Percentiles rank a stretch among this genome's conserved stretches.
Evolutionary conservation across 2,888 invertebrate species (phyloP).

Genomic region (Netelia melanura): DNA sequence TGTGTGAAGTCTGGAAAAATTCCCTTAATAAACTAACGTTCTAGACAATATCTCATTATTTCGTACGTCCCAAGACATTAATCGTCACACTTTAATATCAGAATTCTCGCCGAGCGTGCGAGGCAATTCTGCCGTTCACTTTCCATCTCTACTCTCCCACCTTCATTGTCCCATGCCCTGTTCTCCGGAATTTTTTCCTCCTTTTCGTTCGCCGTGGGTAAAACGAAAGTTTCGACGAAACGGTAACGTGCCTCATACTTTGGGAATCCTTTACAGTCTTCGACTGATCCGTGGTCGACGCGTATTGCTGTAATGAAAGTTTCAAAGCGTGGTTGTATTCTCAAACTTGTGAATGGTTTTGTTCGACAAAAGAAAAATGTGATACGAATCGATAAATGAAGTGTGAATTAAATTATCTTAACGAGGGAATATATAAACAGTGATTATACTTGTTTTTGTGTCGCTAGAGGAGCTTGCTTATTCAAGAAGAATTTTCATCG

Average conservation of each 20-base stretch:
- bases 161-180: constrained; percentile 37
- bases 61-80: neutral
- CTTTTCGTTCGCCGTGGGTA: neutral
- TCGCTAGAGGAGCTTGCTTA: neutral
- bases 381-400: neutral
- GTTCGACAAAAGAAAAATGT: neutral
- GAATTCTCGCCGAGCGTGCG: neutral
- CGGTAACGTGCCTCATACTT: constrained; percentile 45
- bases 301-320: too few species aligned
- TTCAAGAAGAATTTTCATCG: neutral
- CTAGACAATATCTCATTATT: neutral
- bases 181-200: constrained; percentile 27
- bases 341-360: too few species aligned
- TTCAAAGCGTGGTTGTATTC: too few species aligned
- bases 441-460: too few species aligned
- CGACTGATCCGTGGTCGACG: neutral
- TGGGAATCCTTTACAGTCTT: constrained; percentile 1
- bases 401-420: too few species aligned
- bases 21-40: neutral
- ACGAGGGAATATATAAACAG: neutral
- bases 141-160: constrained; percentile 43
- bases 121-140: constrained; percentile 50
- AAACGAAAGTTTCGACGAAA: constrained; percentile 67
- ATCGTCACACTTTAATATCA: too few species aligned
- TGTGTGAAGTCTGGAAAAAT: neutral